Evolutionary conservation across 2,888 invertebrate genomes (phyloP).

Genomic region (Cylindroiulus punctatus): DNA sequence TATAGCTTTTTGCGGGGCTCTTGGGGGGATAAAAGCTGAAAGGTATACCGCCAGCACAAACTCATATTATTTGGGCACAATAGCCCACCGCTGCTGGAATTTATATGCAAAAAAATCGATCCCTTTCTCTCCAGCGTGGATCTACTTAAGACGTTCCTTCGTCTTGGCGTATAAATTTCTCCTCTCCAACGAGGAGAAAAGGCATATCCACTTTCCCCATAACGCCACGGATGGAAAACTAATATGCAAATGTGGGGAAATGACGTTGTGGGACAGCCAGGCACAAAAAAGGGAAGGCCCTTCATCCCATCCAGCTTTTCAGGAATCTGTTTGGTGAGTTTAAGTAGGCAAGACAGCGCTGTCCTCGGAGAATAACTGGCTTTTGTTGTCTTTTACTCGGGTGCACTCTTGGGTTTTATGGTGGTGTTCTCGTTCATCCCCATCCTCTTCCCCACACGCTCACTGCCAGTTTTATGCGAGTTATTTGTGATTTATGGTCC

Average conservation of each 20-base stretch:
- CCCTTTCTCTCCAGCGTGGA: neutral
- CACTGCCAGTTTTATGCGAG: slow-evolving; percentile 8
- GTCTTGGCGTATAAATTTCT: neutral
- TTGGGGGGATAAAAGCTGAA: slow-evolving; percentile 24
- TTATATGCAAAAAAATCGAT: slow-evolving; percentile 37
- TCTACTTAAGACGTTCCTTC: neutral
- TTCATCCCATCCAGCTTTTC: slow-evolving; percentile 21
- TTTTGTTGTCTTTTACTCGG: slow-evolving; percentile 15
- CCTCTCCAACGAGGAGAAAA: neutral
- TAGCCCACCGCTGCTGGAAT: slow-evolving; percentile 23
- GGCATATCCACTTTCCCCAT: neutral
- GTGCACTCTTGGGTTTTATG: neutral
- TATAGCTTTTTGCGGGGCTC: slow-evolving; percentile 30
- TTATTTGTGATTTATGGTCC: neutral
- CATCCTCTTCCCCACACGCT: neutral
- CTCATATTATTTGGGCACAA: slow-evolving; percentile 23
- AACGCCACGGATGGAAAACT: neutral
- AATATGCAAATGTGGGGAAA: slow-evolving; percentile 15
- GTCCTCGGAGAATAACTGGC: slow-evolving; percentile 2
- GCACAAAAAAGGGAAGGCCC: neutral
- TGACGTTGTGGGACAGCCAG: slow-evolving; percentile 5
- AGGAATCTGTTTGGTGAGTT: slow-evolving; percentile 24
- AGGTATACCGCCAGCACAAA: slow-evolving; percentile 14
- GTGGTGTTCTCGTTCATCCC: neutral
- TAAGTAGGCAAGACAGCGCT: slow-evolving; percentile 33